phyloP scores from a whole-genome alignment of 2,888 invertebrate species.

The Stenurella melanura region DNA sequence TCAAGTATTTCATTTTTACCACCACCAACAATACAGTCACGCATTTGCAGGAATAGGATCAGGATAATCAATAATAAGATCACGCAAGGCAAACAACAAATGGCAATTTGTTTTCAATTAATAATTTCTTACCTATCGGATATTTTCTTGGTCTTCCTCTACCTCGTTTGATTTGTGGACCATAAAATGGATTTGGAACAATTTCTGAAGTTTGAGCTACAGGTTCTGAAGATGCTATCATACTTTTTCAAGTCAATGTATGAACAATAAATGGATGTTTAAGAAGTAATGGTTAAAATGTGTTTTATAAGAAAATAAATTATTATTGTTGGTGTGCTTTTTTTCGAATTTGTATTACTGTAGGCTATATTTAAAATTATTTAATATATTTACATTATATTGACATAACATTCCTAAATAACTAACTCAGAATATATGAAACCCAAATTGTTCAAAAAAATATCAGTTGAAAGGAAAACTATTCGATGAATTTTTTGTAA shows the following conservation, averaged over 20 bases:
- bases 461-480: too few species aligned
- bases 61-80: not conserved
- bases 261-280: constrained; percentile 42
- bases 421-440: too few species aligned
- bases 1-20: not conserved
- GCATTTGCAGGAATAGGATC: not conserved
- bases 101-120: not conserved
- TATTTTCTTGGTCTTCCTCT: constrained; percentile 77
- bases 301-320: not conserved
- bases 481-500: too few species aligned
- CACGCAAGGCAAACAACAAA: not conserved
- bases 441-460: too few species aligned
- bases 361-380: too few species aligned
- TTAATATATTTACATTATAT: too few species aligned
- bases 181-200: constrained; percentile 47
- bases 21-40: not conserved
- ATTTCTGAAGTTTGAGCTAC: constrained; percentile 14
- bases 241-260: constrained; percentile 50
- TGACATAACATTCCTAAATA: too few species aligned
- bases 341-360: too few species aligned
- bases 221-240: constrained; percentile 41
- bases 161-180: constrained; percentile 73
- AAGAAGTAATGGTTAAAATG: not conserved
- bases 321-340: too few species aligned
- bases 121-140: constrained; percentile 64